Evolutionary conservation across 2,888 invertebrate species (phyloP).

Genomic region (Hedychridium roseum): DNA sequence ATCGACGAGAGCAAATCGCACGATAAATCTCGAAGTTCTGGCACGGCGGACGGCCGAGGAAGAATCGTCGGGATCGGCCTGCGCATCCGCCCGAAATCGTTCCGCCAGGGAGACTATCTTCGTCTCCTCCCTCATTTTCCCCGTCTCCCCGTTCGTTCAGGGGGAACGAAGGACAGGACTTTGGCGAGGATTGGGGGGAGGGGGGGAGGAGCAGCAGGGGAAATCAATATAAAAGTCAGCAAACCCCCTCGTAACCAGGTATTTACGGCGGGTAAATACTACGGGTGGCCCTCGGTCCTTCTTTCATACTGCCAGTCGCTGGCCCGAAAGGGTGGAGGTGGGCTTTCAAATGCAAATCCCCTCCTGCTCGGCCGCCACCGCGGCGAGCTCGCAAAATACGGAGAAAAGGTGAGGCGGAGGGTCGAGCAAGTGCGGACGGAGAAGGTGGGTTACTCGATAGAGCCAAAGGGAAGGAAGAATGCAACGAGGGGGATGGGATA

Average conservation of each 20-base stretch:
- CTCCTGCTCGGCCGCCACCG: no score
- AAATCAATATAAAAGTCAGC: slow-evolving; percentile 45
- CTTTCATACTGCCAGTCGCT: slow-evolving; percentile 36
- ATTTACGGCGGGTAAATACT: slow-evolving; percentile 52
- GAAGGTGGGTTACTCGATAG: no score
- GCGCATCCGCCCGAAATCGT: slow-evolving; percentile 19
- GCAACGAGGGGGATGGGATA: no score
- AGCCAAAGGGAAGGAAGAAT: no score
- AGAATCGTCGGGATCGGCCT: slow-evolving; percentile 18
- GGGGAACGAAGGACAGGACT: slow-evolving; percentile 4
- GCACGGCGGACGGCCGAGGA: slow-evolving; percentile 14
- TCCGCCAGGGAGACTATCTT: neutral
- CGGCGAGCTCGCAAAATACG: neutral
- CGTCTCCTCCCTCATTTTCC: slow-evolving; percentile 9
- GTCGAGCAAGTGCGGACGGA: no score
- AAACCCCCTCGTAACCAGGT: slow-evolving; percentile 45
- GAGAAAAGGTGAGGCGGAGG: neutral
- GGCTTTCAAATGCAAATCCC: slow-evolving; percentile 59
- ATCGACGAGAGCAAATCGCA: slow-evolving; percentile 30
- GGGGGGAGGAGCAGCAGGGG: slow-evolving; percentile 11
- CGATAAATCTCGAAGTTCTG: slow-evolving; percentile 40
- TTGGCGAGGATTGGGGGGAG: neutral
- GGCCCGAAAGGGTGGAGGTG: slow-evolving; percentile 16
- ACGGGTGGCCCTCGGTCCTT: slow-evolving; percentile 29
- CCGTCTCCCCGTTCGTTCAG: neutral